phyloP scores from a whole-genome alignment of 2,113 vertebrate species.

The Cricetomys ansorgei region DNA sequence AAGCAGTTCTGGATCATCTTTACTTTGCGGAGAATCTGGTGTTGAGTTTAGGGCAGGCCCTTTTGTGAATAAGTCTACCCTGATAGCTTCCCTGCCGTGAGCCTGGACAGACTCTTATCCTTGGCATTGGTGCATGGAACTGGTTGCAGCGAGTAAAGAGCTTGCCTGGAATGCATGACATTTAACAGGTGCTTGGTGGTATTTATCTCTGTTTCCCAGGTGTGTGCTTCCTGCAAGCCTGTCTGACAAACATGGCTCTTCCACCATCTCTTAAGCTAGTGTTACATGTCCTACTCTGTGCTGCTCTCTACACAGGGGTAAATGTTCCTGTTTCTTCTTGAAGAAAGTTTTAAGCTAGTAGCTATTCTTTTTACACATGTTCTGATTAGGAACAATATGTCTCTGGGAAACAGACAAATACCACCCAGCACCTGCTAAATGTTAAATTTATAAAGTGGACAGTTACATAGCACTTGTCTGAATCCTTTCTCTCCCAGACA shows the following conservation, averaged over 20 bases:
- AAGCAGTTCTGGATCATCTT: not conserved
- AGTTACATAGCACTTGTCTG: not conserved
- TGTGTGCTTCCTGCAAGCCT: rapidly evolving
- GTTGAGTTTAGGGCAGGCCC: not conserved
- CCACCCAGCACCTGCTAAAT: too few species aligned
- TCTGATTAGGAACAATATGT: not conserved
- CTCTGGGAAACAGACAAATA: too few species aligned
- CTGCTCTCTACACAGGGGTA: not conserved
- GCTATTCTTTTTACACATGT: not conserved
- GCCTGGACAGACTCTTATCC: not conserved
- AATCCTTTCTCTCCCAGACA: conserved; percentile 3
- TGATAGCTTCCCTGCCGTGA: not conserved
- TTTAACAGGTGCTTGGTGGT: not conserved
- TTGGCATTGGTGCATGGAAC: not conserved
- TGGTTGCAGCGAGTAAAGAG: too few species aligned
- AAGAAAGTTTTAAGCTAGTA: not conserved
- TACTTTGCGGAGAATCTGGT: not conserved
- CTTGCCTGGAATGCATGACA: rapidly evolving
- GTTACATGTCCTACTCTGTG: not conserved
- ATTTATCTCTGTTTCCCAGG: not conserved
- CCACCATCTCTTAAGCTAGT: not conserved
- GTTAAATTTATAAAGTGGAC: not conserved
- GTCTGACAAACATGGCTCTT: not conserved
- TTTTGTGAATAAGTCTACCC: not conserved
- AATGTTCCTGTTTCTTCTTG: not conserved